Base-by-base conservation (phyloP, 1,140 invertebrate genomes). In the Pristionchus pacificus region DNA sequence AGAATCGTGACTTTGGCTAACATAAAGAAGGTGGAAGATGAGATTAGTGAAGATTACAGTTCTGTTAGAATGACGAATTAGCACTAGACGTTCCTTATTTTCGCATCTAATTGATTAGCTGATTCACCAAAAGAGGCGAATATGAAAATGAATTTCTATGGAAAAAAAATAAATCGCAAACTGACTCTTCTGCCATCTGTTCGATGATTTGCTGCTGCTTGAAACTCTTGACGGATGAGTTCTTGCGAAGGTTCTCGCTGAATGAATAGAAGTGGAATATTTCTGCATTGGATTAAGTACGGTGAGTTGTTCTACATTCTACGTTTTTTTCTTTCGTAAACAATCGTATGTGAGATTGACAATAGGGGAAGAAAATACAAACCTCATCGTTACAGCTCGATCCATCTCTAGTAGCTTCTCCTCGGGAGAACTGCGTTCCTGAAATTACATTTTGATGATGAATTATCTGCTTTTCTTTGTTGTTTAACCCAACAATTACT, bases 311-410 rank as follows among this genome's bases (percentile, higher is more conserved):
- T 19, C 38, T 6, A 49, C 19, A 6, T 49, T 49, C 38, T 49
- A 19, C 19, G 38, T 19, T 10, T 49, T 49, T 49, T 19, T 49
- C 38, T 6, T 49, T 49, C 38, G 38, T 49, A 19, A 10, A 49
- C 6, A 6, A 49, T 49, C 38, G 6, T 57, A 24, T 13, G n/a
- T 3, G 30, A 13, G 13, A 58, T 2, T 1, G 14, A 66, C 2
- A 19, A 25, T 29, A 57, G 30, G n/a, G 27, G 27, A 25, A 30
- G 67, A 57, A 75, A 29, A 24, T 30, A 1, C 27, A n/a, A n/a
- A 77, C 76, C 77, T 79, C 65, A 77, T 77, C 3, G 49, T 38
- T 3, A 75, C 77, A n/a, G 79, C 77, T 10, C 70, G 38, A 32
- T 78, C 79, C 58, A 78, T 76, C 29, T 72, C 66, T 15, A 78